Base-by-base conservation (phyloP, 2,797 vertebrate species). In the Paramormyrops hopkinsi region DNA sequence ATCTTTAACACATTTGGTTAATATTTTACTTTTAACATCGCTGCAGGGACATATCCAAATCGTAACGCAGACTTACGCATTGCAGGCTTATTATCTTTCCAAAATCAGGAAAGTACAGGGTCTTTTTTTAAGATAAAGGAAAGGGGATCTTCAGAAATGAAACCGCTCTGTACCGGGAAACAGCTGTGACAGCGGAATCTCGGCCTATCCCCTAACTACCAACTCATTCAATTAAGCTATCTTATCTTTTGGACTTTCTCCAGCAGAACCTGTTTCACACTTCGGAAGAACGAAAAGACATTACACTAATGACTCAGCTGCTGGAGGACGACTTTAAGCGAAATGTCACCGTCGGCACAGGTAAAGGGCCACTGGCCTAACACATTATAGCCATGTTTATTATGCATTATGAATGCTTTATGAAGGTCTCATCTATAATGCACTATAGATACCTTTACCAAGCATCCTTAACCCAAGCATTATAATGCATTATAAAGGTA, bases 241-340 rank as follows among this genome's bases (percentile, higher is more conserved):
- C 84, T 86, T 54, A 86, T 88, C 54, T 88, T 88, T 2, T 62
- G 86, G 86, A 62, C 86, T 46, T 25, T 62, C 85, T 37, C 29
- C 50, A 54, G 50, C 25, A 48, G 86, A 25, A n/a, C 19, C 54
- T 41, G 37, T 46, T 88, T 62, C n/a, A 62, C 37, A 25, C 37
- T 62, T 37, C 25, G 19, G 54, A 48, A 88, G 25, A 65, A 65
- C 29, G 9, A 50, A 25, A 25, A 84, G 46, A 48, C 46, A 48
- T 84, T 25, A 25, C 82, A 50, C 82, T 84, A 84, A 84, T 50
- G 82, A 84, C 46, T 50, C 41, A 50, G 44, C 9, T 50, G 46
- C 82, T 84, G 44, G 22, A 25, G 82, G 41, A 29, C 9, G 22
- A 84, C 19, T 50, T 84, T 50, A n/a, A 46, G 46, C 46, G 48